Evolutionary conservation across 2,888 invertebrate genomes (phyloP).

Genomic region (Melanchra persicariae): DNA sequence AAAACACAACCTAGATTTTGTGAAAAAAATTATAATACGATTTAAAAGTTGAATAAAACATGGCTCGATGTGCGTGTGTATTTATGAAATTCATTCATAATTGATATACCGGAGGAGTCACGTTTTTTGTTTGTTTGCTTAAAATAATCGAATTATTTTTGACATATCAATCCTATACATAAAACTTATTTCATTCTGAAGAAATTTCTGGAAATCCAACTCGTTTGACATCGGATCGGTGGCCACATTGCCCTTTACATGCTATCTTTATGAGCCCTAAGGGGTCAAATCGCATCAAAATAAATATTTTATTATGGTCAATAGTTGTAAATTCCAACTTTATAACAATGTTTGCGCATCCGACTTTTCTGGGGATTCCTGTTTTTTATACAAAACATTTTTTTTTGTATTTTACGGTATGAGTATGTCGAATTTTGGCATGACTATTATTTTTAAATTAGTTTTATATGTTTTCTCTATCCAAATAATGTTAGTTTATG

Average conservation of each 20-base stretch:
- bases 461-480: not conserved
- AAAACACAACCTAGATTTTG: constrained; percentile 84
- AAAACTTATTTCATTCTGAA: not conserved
- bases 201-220: not conserved
- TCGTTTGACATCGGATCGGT: not conserved
- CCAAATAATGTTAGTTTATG: not conserved
- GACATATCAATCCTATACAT: constrained; percentile 6
- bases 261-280: constrained; percentile 6
- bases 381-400: not conserved
- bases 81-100: constrained; percentile 62
- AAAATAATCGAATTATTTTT: constrained; percentile 20
- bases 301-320: constrained; percentile 47
- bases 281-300: constrained; percentile 32
- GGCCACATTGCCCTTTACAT: constrained; percentile 9
- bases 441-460: not conserved
- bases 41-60: constrained; percentile 83
- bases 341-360: constrained; percentile 18
- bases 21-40: constrained; percentile 81
- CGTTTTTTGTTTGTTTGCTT: constrained; percentile 54
- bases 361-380: not conserved
- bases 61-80: constrained; percentile 75
- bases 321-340: constrained; percentile 33
- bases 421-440: not conserved
- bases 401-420: constrained; percentile 1
- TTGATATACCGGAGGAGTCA: constrained; percentile 44